Base-by-base conservation (phyloP, 1,140 invertebrate genomes). In the Epicauta chinensis region DNA sequence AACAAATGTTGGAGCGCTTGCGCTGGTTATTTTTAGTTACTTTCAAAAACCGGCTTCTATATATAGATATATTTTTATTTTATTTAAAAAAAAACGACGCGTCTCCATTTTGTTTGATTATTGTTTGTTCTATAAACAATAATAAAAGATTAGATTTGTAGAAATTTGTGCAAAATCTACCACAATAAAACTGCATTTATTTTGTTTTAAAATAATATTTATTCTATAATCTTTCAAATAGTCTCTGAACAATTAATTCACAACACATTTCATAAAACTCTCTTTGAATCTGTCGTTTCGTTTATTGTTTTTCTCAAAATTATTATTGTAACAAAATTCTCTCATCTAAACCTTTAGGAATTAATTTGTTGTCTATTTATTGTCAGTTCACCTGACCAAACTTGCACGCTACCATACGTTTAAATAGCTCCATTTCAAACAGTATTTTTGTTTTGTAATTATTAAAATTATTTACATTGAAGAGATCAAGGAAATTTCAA, bases 331-430 rank as follows among this genome's bases (percentile, higher is more conserved):
- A 14, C 10, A 36, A 23, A 23, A 23, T 16, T 44, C 42, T 39
- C 31, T 43, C 10, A 7, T 34, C 32, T 34, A 34, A 34, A 3
- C 11, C 3, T 34, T 34, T 34, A 34, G 32, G 10, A 34, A n/a
- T 11, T 34, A n/a, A 9, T 34, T 34, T 34, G 12, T n/a, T 34
- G 32, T 23, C 51, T 52, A 53, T 47, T 43, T 55, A 51, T 58
- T 58, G 55, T 58, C 55, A 58, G 55, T 46, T 38, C 51, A 53
- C 51, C 55, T 58, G 55, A 58, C 55, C 46, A 38, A 49, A 12
- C 36, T 39, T 49, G 37, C 40, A 38, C 10, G 0, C 36, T 49
- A 49, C 35, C 36, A 49, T 34, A 9, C 12, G 32, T 48, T 38
- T 37, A 48, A 48, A 39, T 39, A 49, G 37, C 35, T 39, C 30